Percentiles rank a stretch among this genome's conserved stretches.
These are phyloP conservation scores for Xiphophorus couchianus DNA, from an alignment of 2,113 vertebrate genomes.

Conservation along the genomic window DNA sequence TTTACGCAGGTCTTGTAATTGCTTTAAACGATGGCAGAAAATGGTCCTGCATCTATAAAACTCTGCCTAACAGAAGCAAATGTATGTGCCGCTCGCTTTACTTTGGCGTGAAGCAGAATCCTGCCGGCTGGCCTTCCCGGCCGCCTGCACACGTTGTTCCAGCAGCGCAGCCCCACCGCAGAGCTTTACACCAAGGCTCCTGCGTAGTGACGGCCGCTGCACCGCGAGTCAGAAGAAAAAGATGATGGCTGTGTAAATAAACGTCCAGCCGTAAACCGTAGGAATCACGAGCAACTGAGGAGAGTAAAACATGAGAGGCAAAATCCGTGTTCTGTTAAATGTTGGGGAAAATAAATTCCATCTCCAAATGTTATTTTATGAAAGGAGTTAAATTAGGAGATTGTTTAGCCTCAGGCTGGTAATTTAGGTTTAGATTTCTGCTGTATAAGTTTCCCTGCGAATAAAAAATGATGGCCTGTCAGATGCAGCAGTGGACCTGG, in stretches of 20 bases:
- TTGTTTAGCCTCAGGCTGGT: neutral
- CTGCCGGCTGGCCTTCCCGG: neutral
- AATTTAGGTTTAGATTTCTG: neutral
- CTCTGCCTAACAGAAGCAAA: neutral
- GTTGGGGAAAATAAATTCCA: neutral
- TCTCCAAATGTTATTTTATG: neutral
- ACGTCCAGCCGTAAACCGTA: conserved; percentile 15
- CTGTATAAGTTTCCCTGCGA: neutral
- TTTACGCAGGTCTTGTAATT: conserved; percentile 27
- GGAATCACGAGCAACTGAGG: conserved; percentile 38
- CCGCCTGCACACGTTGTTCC: neutral
- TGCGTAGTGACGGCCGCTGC: conserved; percentile 30
- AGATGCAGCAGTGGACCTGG: neutral
- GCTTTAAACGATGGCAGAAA: conserved; percentile 23
- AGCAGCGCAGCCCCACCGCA: conserved; percentile 21
- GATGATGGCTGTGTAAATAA: conserved; percentile 57
- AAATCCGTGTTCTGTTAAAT: conserved; percentile 1
- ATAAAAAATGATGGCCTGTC: neutral
- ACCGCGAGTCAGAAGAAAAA: conserved; percentile 48
- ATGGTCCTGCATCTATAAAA: neutral
- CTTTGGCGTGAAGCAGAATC: conserved; percentile 10
- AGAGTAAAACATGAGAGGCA: conserved; percentile 26
- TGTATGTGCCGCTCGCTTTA: neutral
- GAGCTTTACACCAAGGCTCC: conserved; percentile 36
- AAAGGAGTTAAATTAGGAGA: neutral